phyloP scores from a whole-genome alignment of 2,888 invertebrate species.

The Calephelis perditalis region DNA sequence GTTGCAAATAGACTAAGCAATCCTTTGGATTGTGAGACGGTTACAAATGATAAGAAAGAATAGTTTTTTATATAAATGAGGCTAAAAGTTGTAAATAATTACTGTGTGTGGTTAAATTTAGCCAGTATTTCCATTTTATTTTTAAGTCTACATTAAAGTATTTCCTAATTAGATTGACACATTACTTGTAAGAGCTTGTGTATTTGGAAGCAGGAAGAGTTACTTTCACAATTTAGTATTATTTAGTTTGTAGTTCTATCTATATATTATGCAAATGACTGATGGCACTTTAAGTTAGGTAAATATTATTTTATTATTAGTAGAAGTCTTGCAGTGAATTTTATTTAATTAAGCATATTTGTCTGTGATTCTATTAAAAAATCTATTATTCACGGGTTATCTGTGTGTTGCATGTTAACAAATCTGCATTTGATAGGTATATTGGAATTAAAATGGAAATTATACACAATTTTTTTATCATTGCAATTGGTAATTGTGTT shows the following conservation, averaged over 20 bases:
- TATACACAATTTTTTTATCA: constrained; percentile 1
- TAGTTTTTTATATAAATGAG: constrained; percentile 3
- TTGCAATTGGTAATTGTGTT: constrained; percentile 20
- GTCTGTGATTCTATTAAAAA: constrained; percentile 16
- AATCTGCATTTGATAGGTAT: constrained; percentile 11
- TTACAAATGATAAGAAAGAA: constrained; percentile 3
- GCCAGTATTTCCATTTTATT: constrained; percentile 11
- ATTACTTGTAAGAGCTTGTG: constrained; percentile 1
- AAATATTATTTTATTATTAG: constrained; percentile 6
- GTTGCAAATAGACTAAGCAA: no score
- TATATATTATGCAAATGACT: constrained; percentile 20
- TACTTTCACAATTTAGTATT: constrained; percentile 9
- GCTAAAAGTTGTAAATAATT: not conserved
- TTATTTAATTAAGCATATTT: constrained; percentile 12
- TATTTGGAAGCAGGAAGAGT: constrained; percentile 3
- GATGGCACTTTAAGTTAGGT: constrained; percentile 17
- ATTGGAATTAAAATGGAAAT: constrained; percentile 7
- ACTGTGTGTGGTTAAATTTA: constrained; percentile 3
- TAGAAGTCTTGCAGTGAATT: constrained; percentile 8
- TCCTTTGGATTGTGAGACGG: not conserved
- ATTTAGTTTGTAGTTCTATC: constrained; percentile 4
- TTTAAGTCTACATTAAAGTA: not conserved
- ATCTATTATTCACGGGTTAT: constrained; percentile 11
- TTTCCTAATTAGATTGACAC: not conserved
- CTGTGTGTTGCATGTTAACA: constrained; percentile 3